Percentiles rank a stretch among this genome's conserved stretches.
Conservation (phyloP, 2,888 invertebrate species). For the Podabrus alpinus region DNA sequence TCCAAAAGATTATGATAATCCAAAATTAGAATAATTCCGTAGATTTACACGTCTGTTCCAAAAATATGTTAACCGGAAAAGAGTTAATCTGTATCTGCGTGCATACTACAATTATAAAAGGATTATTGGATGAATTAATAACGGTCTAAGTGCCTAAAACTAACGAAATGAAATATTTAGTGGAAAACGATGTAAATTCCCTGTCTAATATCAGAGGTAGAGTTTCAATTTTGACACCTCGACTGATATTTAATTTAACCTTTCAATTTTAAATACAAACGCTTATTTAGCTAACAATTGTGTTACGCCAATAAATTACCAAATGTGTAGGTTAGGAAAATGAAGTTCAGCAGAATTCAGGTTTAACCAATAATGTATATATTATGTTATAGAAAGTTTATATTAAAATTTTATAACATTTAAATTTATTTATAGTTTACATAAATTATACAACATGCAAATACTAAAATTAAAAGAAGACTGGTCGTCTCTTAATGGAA, state of each 20-base stretch:
- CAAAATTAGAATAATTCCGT: too few relatives aligned
- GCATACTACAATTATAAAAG: too few relatives aligned
- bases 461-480: neutral
- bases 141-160: neutral
- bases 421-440: neutral
- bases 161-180: neutral
- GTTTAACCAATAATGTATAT: neutral
- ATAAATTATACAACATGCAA: slow-evolving; percentile 5
- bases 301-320: neutral
- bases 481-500: neutral
- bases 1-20: too few relatives aligned
- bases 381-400: neutral
- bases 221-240: neutral
- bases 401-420: neutral
- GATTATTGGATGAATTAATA: neutral
- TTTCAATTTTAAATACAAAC: neutral
- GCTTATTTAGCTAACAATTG: neutral
- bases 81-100: too few relatives aligned
- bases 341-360: neutral
- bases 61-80: too few relatives aligned
- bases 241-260: neutral
- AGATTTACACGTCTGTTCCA: too few relatives aligned
- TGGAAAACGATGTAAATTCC: neutral
- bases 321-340: neutral
- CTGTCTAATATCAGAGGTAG: neutral